Base-by-base conservation (phyloP, 2,797 vertebrate species). In the Anabacerthia variegaticeps region DNA sequence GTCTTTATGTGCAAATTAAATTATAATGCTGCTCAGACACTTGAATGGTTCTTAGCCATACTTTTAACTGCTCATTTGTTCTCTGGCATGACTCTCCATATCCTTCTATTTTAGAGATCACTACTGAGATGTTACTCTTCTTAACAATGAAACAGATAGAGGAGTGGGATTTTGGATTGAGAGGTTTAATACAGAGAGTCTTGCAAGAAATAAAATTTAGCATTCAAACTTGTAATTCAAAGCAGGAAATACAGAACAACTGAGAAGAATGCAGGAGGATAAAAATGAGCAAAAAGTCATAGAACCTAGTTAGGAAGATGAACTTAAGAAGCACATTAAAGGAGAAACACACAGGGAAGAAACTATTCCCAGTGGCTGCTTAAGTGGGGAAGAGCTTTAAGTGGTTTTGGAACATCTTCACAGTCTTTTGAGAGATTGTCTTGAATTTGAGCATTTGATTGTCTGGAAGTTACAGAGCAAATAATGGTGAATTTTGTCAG, bases 331-430 rank as follows among this genome's bases (percentile, higher is more conserved):
- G 51, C 19, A 44, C 36, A 79, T 85, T 46, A 79, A 89, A 87
- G 44, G 18, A 74, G 32, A 72, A 79, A 43, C 14, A 67, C 8
- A 21, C 18, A 51, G 44, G 18, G 59, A 82, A 32, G 19, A 86
- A 83, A 61, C 7, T 61, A 39, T 78, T 77, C 23, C 62, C 58
- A 63, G 39, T 46, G 36, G 9, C 22, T 71, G 24, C 36, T 80
- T 63, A 23, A 91, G 32, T 74, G 7, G 4, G 65, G 32, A 20
- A 59, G 39, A 61, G 18, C 79, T 95, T 83, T 63, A 83, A 83
- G 72, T 85, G 79, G 65, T 27, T 92, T 95, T 93, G 88, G 61
- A 96, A 81, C 8, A 67, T 63, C 68, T 58, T 73, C 43, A 65
- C 19, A 79, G 67, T 54, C 39, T 92, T 89, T 79, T 93, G 56